Evolutionary conservation across 2,797 vertebrate genomes (phyloP).

Genomic region (Pyrrhura leucotis): DNA sequence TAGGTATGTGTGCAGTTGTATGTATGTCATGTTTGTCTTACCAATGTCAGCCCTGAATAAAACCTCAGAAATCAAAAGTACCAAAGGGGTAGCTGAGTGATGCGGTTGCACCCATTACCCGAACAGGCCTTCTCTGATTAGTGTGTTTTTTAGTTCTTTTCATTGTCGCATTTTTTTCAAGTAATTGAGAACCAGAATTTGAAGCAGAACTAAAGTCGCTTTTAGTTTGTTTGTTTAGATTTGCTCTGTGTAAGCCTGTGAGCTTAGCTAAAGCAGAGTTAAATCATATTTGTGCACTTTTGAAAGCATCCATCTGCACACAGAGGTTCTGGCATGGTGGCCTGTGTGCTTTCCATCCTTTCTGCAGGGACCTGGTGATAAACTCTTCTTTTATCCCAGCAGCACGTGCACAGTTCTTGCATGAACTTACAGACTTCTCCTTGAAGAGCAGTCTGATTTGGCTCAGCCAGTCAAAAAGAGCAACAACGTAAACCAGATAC

Average conservation of each 20-base stretch:
- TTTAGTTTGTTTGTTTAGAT: not conserved
- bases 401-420: not conserved
- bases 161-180: not conserved
- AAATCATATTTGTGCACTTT: not conserved
- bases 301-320: not conserved
- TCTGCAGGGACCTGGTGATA: not conserved
- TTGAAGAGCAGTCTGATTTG: not conserved
- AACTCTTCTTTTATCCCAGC: not conserved
- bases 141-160: not conserved
- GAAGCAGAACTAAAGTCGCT: not conserved
- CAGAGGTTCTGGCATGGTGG: not conserved
- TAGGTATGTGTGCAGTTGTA: not conserved
- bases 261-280: not conserved
- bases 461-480: not conserved
- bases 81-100: not conserved
- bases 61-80: not conserved
- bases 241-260: not conserved
- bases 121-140: not conserved
- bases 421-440: not conserved
- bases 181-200: not conserved
- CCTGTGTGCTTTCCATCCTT: not conserved
- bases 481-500: not conserved
- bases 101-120: not conserved
- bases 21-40: not conserved
- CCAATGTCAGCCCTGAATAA: not conserved